Evolutionary conservation across 2,888 invertebrate genomes (phyloP), one percentile per base, ranked within the genome.

Genomic region (Calameuta pallipes): DNA sequence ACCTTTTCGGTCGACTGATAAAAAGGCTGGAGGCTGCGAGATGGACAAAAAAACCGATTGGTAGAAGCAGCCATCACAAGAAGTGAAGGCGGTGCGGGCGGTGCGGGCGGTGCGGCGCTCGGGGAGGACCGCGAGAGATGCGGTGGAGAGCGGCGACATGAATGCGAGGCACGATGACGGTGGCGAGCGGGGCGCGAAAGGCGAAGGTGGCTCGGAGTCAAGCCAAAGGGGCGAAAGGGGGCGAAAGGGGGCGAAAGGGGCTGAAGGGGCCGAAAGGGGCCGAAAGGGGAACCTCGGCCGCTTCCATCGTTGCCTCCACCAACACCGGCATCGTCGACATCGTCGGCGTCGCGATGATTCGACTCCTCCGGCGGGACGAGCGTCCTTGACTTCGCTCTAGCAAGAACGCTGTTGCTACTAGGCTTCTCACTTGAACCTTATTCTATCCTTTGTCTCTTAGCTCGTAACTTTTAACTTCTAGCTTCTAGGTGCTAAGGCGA

Each of bases 1-100:
- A 86, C 84, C 85, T 88, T 89, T 87, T 88, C 83, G 87, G 85
- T 85, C 82, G 85, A 85, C 85, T 86, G 88, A 88, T 89, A 88
- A 89, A 89, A 88, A 88, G 84, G 84, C 84, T 82, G 84, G 84
- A 85, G 85, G 85, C 84, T 86, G 82, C 80, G 82, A 85, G 80
- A 83, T 80, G 81, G 81, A 80, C 83, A 83, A 82, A 85, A 82
- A 78, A 83, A 85, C 83, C 81, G 83, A 81, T 78, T 84, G 83
- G 83, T 83, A 86, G 86, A 86, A 84, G 82, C 85, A 73, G 77
- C 75, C 76, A 78, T 75, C 56, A 73, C 33, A 75, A 69, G 74
- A 75, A 35, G n/a, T 15, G 3, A 37, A n/a, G 30, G 33, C 34
- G 37, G 73, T 11, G 74, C 36, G 76, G 31, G 23, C 4, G 23